phyloP scores from a whole-genome alignment of 2,113 vertebrate species.

The Notechis scutatus region DNA sequence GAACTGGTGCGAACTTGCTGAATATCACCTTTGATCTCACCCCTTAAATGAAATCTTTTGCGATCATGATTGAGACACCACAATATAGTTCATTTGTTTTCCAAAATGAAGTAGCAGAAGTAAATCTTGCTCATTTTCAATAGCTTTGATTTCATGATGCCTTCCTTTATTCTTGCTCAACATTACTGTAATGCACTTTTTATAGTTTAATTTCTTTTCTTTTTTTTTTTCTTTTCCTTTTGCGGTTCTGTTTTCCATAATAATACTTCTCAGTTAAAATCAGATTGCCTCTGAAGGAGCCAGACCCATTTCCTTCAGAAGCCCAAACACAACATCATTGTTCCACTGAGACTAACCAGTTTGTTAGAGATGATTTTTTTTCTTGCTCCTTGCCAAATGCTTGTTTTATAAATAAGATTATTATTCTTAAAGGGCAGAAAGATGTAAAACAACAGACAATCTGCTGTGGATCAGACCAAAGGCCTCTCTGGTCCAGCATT shows the following conservation, averaged over 20 bases:
- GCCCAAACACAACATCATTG: constrained; percentile 50
- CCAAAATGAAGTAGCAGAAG: not conserved
- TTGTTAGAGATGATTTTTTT: constrained; percentile 49
- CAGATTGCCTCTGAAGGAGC: constrained; percentile 70
- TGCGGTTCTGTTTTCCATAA: constrained; percentile 65
- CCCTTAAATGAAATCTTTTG: not conserved
- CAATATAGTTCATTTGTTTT: not conserved
- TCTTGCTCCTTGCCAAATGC: constrained; percentile 54
- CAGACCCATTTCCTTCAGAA: constrained; percentile 64
- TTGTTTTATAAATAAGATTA: constrained; percentile 58
- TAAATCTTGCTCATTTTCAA: constrained; percentile 48
- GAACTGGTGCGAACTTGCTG: too few relatives aligned
- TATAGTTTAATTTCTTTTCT: constrained; percentile 76
- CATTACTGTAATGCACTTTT: constrained; percentile 74
- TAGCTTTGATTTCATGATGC: constrained; percentile 57
- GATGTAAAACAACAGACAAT: not conserved
- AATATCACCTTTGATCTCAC: too few relatives aligned
- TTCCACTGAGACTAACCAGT: constrained; percentile 56
- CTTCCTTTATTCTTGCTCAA: constrained; percentile 64
- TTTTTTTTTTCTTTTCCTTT: constrained; percentile 49
- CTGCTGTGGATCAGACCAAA: not conserved
- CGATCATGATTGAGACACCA: not conserved
- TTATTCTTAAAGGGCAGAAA: constrained; percentile 18
- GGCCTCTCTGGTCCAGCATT: not conserved
- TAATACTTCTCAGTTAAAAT: constrained; percentile 74